Base-by-base conservation (phyloP, 2,113 vertebrate species). In the Pseudopipra pipra region DNA sequence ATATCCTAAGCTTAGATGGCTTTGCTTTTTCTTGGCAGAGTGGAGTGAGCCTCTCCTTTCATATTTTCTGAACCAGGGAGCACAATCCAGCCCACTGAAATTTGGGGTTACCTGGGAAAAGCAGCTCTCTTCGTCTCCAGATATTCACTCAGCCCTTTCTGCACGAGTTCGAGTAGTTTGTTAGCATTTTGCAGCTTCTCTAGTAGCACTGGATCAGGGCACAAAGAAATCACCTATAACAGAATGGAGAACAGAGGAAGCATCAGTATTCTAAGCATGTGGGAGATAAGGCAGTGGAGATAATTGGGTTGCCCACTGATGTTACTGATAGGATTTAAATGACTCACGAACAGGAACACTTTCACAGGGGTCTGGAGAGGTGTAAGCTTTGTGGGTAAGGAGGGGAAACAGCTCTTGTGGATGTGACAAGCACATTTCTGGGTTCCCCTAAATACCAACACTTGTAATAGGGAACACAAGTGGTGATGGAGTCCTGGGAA, bases 91-190 rank as follows among this genome's bases (percentile, higher is more conserved):
- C 63, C 23, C 31, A 35, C 41, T 75, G 80, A 81, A 68, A 61
- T 76, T 33, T 30, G 43, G 20, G 15, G 75, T 87, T 94, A 99
- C 99, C 99, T 99, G 93, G 99, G 99, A 91, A 99, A 99, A 81
- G 98, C 89, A 0, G 89, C 59, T 95, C 98, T 96, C 90, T 99
- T 99, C 44, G 97, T 99, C 98, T 99, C 99, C 97, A 99, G 96
- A 93, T 99, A 99, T 67, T 99, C 98, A 90, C 98, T 99, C 92
- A 99, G 98, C 54, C 98, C 98, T 95, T 99, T 99, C 95, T 99
- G 99, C 61, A 99, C 98, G 63, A 98, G 92, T 95, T 99, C 98
- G 25, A 99, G 97, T 46, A 98, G 95, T 72, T 95, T 89, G 80
- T 99, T 99, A 89, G 98, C 98, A 46, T 98, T 97, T 87, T 80